Percentiles rank a stretch among this genome's conserved stretches.
phyloP scores from a whole-genome alignment of 2,797 vertebrate species.

The Coreius guichenoti region DNA sequence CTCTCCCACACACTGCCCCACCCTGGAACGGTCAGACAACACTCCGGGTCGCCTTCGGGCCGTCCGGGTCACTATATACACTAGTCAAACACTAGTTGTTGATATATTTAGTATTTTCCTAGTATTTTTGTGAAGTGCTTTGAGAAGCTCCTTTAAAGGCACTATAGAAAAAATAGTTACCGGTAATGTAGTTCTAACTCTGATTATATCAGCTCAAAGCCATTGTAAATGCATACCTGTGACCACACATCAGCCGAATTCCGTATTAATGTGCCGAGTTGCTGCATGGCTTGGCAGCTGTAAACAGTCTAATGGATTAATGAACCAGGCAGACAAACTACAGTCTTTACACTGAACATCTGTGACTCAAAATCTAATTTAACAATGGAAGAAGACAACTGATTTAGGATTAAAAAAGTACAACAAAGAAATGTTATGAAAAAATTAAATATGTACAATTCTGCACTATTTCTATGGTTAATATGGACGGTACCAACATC shows the following conservation, averaged over 20 bases:
- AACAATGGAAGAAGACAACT: not conserved
- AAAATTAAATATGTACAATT: not conserved
- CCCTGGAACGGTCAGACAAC: too few species aligned
- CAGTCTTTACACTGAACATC: constrained; percentile 11
- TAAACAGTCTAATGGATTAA: constrained; percentile 23
- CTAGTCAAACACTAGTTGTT: not conserved
- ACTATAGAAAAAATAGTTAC: not conserved
- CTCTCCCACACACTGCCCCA: too few species aligned
- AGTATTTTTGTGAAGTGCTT: not conserved
- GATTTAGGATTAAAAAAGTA: not conserved
- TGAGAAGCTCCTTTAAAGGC: not conserved
- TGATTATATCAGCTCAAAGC: not conserved
- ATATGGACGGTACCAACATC: not conserved
- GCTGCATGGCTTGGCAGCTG: not conserved
- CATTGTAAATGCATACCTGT: not conserved
- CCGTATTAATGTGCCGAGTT: not conserved
- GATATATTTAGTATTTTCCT: not conserved
- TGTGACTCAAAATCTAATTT: not conserved
- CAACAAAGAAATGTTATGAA: not conserved
- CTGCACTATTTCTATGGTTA: not conserved
- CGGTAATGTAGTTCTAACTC: not conserved
- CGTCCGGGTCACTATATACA: too few species aligned
- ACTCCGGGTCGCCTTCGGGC: too few species aligned
- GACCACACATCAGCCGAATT: not conserved
- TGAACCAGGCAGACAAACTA: not conserved